These are phyloP conservation scores for Epizoanthus fatuus DNA, from an alignment of 92 coral and sea anemone genomes.

Conservation along the genomic window DNA sequence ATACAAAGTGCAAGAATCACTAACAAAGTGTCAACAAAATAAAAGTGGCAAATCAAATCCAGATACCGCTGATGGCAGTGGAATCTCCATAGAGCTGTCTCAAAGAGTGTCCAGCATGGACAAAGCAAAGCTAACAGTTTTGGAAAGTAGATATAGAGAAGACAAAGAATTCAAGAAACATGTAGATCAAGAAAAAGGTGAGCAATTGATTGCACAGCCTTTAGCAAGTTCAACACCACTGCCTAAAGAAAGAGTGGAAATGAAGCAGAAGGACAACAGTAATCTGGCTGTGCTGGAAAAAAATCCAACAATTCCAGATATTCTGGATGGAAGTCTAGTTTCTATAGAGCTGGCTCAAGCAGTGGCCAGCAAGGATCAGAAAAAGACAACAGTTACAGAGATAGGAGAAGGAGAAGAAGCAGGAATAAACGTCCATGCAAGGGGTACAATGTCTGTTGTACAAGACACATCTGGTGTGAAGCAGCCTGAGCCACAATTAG, in stretches of 20 bases:
- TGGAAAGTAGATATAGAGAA: background rate
- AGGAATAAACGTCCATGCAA: too few relatives aligned
- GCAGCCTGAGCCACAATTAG: background rate
- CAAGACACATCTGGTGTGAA: background rate
- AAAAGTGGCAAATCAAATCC: background rate
- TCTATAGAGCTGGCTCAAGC: conserved; percentile 9
- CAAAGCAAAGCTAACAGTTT: background rate
- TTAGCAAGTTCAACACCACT: conserved; percentile 65
- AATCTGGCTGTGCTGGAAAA: background rate
- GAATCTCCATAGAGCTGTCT: conserved; percentile 9
- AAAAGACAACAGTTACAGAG: background rate
- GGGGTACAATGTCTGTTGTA: background rate
- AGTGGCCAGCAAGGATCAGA: background rate
- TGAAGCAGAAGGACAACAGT: background rate
- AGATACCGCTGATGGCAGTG: conserved; percentile 22
- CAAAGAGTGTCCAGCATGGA: background rate
- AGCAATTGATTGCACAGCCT: conserved; percentile 22
- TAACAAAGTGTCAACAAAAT: background rate
- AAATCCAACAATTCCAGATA: background rate
- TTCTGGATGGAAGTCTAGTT: background rate
- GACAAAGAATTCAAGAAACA: background rate
- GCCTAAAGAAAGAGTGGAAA: background rate
- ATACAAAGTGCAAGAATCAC: too few relatives aligned
- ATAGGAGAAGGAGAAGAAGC: too few relatives aligned
- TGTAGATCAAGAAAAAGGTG: background rate